Evolutionary conservation across 2,113 vertebrate species (phyloP).

Genomic region (Carettochelys insculpta): DNA sequence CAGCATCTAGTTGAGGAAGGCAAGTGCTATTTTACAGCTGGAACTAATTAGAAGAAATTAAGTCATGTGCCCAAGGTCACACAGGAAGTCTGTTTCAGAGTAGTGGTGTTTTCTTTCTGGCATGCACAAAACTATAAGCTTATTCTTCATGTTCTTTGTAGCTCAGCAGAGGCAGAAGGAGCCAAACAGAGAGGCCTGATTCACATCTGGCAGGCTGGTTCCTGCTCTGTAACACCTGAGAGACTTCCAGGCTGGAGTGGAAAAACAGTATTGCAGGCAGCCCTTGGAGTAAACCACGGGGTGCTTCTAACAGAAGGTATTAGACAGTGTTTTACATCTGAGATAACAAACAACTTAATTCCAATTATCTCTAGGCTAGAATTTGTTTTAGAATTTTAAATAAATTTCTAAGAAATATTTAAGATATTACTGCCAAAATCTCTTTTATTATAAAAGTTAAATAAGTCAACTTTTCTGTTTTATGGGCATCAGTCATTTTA

Average conservation of each 20-base stretch:
- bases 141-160: conserved; percentile 56
- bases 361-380: background rate
- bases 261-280: conserved; percentile 89
- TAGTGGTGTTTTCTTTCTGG: too few relatives aligned
- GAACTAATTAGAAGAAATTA: background rate
- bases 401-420: background rate
- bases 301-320: conserved; percentile 92
- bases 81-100: background rate
- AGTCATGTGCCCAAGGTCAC: background rate
- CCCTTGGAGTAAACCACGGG: conserved; percentile 87
- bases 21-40: background rate
- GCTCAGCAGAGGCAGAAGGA: conserved; percentile 84
- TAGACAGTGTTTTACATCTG: background rate
- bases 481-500: background rate
- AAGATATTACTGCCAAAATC: background rate
- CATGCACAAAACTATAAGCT: background rate
- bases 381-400: background rate
- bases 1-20: background rate
- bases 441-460: background rate
- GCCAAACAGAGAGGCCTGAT: conserved; percentile 87
- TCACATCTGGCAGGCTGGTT: conserved; percentile 91
- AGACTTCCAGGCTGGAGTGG: conserved; percentile 83
- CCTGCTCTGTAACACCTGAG: conserved; percentile 84
- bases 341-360: background rate
- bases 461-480: background rate